These are phyloP conservation scores for Andrena haemorrhoa DNA, from an alignment of 2,888 invertebrate species.

Conservation along the genomic window DNA sequence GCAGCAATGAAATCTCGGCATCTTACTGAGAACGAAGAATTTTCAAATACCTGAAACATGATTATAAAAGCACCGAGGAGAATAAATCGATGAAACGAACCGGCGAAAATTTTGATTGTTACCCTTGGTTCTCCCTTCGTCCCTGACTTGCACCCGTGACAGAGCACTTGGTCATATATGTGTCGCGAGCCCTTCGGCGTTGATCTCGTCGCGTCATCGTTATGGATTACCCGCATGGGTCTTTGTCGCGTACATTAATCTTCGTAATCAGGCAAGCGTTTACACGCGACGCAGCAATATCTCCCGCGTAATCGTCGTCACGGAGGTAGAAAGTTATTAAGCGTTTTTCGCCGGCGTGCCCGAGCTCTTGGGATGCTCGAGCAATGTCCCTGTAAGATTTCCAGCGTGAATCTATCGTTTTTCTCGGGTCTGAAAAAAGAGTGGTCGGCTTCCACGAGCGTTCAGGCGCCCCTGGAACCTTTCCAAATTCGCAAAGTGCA, in stretches of 20 bases:
- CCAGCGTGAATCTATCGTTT: not conserved
- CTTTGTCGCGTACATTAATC: slow-evolving; percentile 41
- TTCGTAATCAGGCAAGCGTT: slow-evolving; percentile 39
- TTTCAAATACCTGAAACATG: not conserved
- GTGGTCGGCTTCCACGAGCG: slow-evolving; percentile 1
- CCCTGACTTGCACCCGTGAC: not conserved
- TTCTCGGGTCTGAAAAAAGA: not conserved
- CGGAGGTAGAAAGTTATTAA: slow-evolving; percentile 41
- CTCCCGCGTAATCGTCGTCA: slow-evolving; percentile 23
- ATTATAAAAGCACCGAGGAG: not conserved
- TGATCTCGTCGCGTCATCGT: slow-evolving; percentile 26
- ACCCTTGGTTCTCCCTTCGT: not conserved
- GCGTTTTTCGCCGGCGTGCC: not conserved
- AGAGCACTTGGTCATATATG: slow-evolving; percentile 4
- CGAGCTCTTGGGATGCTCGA: not conserved
- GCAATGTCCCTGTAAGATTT: not conserved
- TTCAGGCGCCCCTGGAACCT: slow-evolving; percentile 33
- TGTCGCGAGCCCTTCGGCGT: slow-evolving; percentile 5
- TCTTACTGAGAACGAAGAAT: not conserved
- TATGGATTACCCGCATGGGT: slow-evolving; percentile 44
- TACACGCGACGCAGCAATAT: slow-evolving; percentile 27
- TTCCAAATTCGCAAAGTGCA: slow-evolving; percentile 46
- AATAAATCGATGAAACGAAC: slow-evolving; percentile 38
- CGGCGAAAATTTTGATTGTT: slow-evolving; percentile 3
- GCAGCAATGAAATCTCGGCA: not conserved